Evolutionary conservation across 2,113 vertebrate genomes (phyloP).

Genomic region (Pygoscelis antarcticus): DNA sequence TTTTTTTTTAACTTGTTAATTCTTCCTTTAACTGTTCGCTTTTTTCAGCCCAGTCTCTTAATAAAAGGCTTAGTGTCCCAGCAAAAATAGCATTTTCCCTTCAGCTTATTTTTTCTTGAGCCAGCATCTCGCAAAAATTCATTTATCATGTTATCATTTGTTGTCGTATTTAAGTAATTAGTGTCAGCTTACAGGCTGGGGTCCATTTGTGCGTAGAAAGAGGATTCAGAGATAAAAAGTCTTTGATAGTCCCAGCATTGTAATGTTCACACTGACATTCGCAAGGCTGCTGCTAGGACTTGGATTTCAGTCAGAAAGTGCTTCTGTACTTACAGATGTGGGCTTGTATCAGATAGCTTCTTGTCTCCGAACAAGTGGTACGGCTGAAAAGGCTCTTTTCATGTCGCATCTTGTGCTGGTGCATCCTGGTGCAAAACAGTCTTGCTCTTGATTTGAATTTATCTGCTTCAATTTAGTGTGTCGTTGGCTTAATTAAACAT

Average conservation of each 20-base stretch:
- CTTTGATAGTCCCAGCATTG: background rate
- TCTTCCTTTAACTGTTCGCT: slow-evolving; percentile 25
- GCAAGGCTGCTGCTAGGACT: background rate
- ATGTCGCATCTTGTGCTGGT: background rate
- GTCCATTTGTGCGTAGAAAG: background rate
- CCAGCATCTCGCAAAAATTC: background rate
- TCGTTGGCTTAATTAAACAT: background rate
- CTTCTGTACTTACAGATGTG: background rate
- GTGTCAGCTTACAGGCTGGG: background rate
- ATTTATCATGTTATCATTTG: background rate
- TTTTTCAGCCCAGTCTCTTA: background rate
- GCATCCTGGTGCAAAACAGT: background rate
- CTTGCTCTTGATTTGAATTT: background rate
- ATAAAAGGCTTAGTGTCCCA: background rate
- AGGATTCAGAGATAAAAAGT: background rate
- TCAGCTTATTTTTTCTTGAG: background rate
- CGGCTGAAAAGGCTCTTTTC: background rate
- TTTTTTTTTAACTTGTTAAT: background rate
- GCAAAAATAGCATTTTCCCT: background rate
- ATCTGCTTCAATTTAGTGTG: background rate
- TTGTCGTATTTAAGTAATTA: background rate
- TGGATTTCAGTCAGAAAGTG: background rate
- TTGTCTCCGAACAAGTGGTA: background rate
- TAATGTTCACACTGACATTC: background rate
- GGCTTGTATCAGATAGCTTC: background rate